Base-by-base conservation (phyloP, 2,888 invertebrate genomes). In the Mesorhabditis belari region DNA sequence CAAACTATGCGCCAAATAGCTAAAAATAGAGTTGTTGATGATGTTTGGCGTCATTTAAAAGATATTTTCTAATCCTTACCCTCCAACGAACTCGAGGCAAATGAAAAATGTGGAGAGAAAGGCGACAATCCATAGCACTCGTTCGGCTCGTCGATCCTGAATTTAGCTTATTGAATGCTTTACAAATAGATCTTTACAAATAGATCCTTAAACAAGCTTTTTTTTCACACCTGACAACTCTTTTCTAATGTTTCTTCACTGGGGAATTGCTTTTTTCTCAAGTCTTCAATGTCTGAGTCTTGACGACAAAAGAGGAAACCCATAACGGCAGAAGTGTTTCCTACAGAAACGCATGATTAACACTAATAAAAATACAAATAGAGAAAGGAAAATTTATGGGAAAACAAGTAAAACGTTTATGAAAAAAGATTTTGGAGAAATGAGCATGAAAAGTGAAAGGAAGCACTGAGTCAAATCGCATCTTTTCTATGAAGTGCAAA, bases 1-100 rank as follows among this genome's bases (percentile, higher is more conserved):
- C 44, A 35, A n/a, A n/a, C 44, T 35, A n/a, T 35, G 44, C 12
- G 44, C 44, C 12, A 35, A n/a, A n/a, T 35, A 35, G 89, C 88
- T 73, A 88, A 77, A 60, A 73, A 62, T 35, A 9, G n/a, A 35
- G 44, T n/a, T 35, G n/a, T 35, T 35, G n/a, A 35, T 35, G 12
- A 35, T 35, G n/a, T 35, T 35, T 35, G 12, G 44, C 12, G 44
- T 35, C 44, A 35, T 35, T 35, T n/a, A 19, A 24, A 21, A 6
- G 25, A 24, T 9, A 53, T 21, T 25, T 23, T 5, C 5, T 17
- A 26, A 21, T 25, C n/a, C 49, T 12, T 35, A 35, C 27, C 21
- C 17, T 54, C 60, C 61, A 51, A 63, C 61, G 52, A 71, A 69
- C 56, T 73, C 73, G 53, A 65, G 65, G 17, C 66, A 56, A 63